Evolutionary conservation across 2,797 vertebrate genomes (phyloP), one percentile per base, ranked within the genome.

Genomic region (Sciaenops ocellatus): DNA sequence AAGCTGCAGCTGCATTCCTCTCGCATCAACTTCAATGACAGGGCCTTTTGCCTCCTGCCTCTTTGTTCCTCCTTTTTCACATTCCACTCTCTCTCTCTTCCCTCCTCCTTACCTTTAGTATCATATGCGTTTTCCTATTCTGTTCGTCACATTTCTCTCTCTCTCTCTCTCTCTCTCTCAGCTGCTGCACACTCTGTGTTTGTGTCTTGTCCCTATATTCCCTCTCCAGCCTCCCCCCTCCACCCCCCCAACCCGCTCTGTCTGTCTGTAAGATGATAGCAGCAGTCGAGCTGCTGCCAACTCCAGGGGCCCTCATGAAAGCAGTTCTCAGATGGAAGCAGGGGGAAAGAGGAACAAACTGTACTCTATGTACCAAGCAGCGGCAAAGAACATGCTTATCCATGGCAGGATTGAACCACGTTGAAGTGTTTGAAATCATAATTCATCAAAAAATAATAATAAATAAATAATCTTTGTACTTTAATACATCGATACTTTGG

Each of bases 191-290:
- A 5, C 63, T 61, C 51, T 65, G 48, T 57, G 47, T 68, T 78
- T 72, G 52, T 81, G 55, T 76, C 70, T 80, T 85, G 82, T 87
- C 75, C 75, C 71, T 52, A 26, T 71, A 73, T 56, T 22, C 67
- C 59, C 69, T 6, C 42, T 6, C n/a, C 17, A 4, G 42, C 42
- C 24, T 24, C 41, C 28, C 9, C 20, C 3, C n/a, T 44, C 38
- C 24, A 9, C 22, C n/a, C 22, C 12, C 4, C 20, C 62, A 56
- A 3, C 62, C 9, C 34, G 18, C 64, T 63, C 61, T 44, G 69
- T 79, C 61, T 59, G 71, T 77, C 76, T 92, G 91, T 93, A 94
- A 94, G 85, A 85, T 80, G 92, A 94, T 91, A 91, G 89, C 89
- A 84, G 72, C 73, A 69, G 73, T 85, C 24, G 62, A 78, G 67